Conservation (phyloP, 2,113 vertebrate species). For the Notarius lentiginosus region DNA sequence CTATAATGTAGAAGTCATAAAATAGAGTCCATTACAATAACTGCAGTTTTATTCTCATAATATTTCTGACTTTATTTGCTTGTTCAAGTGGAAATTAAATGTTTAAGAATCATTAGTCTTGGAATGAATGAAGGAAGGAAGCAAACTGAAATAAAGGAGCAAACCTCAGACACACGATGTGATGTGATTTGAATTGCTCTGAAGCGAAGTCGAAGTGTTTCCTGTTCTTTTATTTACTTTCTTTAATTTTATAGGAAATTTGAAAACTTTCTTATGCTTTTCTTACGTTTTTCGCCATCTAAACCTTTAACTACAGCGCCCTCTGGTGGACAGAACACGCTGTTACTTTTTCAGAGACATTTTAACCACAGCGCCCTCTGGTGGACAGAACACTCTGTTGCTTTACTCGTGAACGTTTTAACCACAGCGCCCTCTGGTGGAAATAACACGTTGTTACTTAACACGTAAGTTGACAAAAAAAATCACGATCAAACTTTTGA, state of each 20-base stretch:
- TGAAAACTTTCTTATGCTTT: not conserved
- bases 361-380: conserved; percentile 1
- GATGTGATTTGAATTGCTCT: not conserved
- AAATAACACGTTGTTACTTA: too few species aligned
- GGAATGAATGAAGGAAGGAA: not conserved
- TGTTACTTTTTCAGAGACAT: not conserved
- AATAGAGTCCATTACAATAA: not conserved
- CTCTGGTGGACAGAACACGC: not conserved
- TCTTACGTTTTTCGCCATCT: not conserved
- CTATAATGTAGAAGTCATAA: too few species aligned
- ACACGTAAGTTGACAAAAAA: too few species aligned
- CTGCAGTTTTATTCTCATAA: not conserved
- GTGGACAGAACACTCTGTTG: not conserved
- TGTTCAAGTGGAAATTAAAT: not conserved
- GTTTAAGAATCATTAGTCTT: not conserved
- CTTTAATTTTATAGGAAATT: not conserved
- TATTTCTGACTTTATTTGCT: not conserved
- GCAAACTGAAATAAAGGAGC: not conserved
- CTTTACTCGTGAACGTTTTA: not conserved
- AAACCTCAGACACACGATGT: not conserved
- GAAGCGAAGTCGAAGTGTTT: not conserved
- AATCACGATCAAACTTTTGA: not conserved
- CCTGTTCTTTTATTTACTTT: not conserved
- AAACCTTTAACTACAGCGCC: not conserved
- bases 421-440: conserved; percentile 9